Conservation (phyloP, 2,113 vertebrate species). For the Odontesthes bonariensis region DNA sequence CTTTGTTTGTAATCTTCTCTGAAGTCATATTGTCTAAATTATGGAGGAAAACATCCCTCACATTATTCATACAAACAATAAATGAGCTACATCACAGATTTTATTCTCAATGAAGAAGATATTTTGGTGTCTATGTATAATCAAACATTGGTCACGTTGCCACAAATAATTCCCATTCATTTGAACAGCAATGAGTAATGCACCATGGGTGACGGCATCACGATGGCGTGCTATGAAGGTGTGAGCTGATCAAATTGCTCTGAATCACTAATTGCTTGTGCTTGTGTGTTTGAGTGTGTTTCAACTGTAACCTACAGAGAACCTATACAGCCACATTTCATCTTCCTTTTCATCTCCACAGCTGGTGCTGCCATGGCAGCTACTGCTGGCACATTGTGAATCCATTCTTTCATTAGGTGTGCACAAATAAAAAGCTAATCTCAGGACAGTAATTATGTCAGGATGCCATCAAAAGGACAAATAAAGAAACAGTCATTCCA, state of each 20-base stretch:
- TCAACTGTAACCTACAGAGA: conserved; percentile 32
- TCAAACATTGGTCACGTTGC: conserved; percentile 4
- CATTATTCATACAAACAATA: conserved; percentile 15
- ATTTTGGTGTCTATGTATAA: conserved; percentile 1
- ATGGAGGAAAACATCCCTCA: neutral
- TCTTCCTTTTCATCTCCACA: neutral
- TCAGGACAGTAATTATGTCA: neutral
- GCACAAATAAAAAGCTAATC: neutral
- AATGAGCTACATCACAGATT: conserved; percentile 33
- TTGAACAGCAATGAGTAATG: conserved; percentile 52
- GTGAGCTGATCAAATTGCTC: conserved; percentile 52
- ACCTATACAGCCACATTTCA: conserved; percentile 9
- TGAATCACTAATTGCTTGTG: conserved; percentile 44
- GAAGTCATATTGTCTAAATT: conserved; percentile 2
- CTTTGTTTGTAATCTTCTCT: neutral
- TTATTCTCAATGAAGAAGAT: conserved; percentile 16
- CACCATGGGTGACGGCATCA: conserved; percentile 29
- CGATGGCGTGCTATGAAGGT: conserved; percentile 31
- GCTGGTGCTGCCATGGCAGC: neutral
- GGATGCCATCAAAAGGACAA: neutral
- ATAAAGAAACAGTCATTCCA: neutral
- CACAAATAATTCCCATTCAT: conserved; percentile 40
- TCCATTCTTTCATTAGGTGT: neutral
- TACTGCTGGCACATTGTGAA: neutral
- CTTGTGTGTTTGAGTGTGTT: conserved; percentile 26